phyloP scores from a whole-genome alignment of 2,888 invertebrate species.

The Strigamia transsilvanica region DNA sequence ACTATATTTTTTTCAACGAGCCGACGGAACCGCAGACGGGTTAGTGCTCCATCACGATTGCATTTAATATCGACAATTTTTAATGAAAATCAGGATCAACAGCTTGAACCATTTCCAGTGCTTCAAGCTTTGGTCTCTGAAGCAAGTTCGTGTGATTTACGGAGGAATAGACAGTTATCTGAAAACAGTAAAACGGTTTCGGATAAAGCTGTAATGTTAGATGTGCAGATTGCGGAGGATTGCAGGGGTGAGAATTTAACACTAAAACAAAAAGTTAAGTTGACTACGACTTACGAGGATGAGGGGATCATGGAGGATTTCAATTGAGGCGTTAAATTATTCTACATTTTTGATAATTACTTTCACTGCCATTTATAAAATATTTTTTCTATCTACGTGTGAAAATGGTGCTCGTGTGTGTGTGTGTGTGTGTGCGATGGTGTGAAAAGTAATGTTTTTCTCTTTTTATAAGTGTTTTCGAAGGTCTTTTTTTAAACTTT shows the following conservation, averaged over 20 bases:
- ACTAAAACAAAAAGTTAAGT: not conserved
- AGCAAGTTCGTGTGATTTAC: not conserved
- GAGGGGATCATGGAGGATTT: constrained; percentile 31
- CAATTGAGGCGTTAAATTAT: not conserved
- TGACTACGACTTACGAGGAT: not conserved
- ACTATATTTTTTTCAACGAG: not conserved
- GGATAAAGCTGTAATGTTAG: not conserved
- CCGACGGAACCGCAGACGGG: constrained; percentile 42
- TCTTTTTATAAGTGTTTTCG: not conserved
- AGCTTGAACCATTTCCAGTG: constrained; percentile 48
- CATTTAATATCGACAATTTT: constrained; percentile 22
- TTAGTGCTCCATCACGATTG: constrained; percentile 51
- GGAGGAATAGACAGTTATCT: not conserved
- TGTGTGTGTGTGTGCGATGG: constrained; percentile 11
- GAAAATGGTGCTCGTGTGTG: not conserved
- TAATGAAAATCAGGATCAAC: not conserved
- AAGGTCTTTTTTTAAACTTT: not conserved
- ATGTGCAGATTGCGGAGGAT: not conserved
- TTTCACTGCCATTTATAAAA: constrained; percentile 4
- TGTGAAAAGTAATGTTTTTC: not conserved
- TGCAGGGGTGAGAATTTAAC: not conserved
- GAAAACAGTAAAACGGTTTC: not conserved
- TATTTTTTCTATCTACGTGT: not conserved
- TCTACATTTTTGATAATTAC: not conserved
- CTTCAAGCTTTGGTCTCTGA: constrained; percentile 41